Evolutionary conservation across 2,888 invertebrate genomes (phyloP).

Genomic region (Ellobium chinense): DNA sequence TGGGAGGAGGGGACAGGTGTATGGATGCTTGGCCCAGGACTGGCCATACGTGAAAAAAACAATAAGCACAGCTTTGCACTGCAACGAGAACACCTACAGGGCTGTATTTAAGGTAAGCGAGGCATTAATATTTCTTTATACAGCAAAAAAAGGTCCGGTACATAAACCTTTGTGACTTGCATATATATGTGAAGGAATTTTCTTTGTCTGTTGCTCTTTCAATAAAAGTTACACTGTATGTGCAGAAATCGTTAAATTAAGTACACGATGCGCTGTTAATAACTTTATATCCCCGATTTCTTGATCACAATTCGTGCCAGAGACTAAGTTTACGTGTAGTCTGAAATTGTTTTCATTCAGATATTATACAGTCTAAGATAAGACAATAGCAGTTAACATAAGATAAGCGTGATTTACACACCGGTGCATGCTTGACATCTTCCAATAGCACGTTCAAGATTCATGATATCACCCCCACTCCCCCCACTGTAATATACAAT

Average conservation of each 20-base stretch:
- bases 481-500: too few species aligned
- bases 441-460: too few species aligned
- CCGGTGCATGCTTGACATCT: too few species aligned
- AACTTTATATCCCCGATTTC: background rate
- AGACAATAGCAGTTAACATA: too few species aligned
- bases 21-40: background rate
- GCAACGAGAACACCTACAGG: slow-evolving; percentile 7
- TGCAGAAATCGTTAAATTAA: background rate
- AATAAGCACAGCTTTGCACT: slow-evolving; percentile 10
- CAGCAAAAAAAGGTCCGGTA: background rate
- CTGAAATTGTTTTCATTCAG: too few species aligned
- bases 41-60: slow-evolving; percentile 21
- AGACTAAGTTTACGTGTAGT: too few species aligned
- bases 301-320: background rate
- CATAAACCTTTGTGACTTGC: background rate
- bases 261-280: background rate
- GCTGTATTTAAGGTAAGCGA: background rate
- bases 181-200: too few species aligned
- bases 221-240: background rate
- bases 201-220: too few species aligned
- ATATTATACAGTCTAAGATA: too few species aligned
- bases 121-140: background rate
- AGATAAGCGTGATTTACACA: too few species aligned
- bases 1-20: background rate
- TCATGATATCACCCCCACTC: too few species aligned